These are phyloP conservation scores for Archaeoteleia sp. DNA, from an alignment of 2,888 invertebrate genomes.

Conservation along the genomic window DNA sequence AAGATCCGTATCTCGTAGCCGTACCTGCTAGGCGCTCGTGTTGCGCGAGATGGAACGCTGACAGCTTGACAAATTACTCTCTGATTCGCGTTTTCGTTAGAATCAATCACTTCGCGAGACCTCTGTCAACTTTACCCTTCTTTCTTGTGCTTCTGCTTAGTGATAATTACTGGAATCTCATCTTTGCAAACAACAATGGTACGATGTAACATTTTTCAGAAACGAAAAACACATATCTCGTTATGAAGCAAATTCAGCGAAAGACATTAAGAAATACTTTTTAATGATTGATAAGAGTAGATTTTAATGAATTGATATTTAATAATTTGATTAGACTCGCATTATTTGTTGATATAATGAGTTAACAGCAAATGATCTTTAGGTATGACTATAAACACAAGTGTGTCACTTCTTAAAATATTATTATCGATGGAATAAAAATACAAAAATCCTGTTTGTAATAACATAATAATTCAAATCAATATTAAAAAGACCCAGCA, in stretches of 20 bases:
- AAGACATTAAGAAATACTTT: conserved; percentile 8
- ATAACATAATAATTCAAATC: too few species aligned
- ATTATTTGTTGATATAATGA: too few species aligned
- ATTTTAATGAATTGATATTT: conserved; percentile 5
- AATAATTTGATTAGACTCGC: conserved; percentile 33
- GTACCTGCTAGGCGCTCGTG: conserved; percentile 47
- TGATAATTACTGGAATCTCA: conserved; percentile 34
- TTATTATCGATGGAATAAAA: too few species aligned
- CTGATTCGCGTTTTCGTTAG: conserved; percentile 73
- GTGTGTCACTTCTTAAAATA: too few species aligned
- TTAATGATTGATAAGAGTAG: too few species aligned
- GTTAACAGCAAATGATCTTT: too few species aligned
- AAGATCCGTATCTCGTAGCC: conserved; percentile 53
- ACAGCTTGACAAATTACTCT: conserved; percentile 74
- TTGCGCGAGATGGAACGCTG: conserved; percentile 63
- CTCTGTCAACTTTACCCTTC: conserved; percentile 60
- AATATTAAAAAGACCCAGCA: too few species aligned
- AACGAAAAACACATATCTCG: conserved; percentile 2
- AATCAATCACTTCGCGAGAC: conserved; percentile 71
- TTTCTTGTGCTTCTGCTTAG: conserved; percentile 36
- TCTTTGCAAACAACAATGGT: conserved; percentile 31
- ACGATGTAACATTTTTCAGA: conserved; percentile 27
- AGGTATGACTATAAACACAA: too few species aligned
- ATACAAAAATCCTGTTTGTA: too few species aligned
- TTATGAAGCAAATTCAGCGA: conserved; percentile 19